phyloP scores from a whole-genome alignment of 1,140 invertebrate genomes.

The Conus betulinus region DNA sequence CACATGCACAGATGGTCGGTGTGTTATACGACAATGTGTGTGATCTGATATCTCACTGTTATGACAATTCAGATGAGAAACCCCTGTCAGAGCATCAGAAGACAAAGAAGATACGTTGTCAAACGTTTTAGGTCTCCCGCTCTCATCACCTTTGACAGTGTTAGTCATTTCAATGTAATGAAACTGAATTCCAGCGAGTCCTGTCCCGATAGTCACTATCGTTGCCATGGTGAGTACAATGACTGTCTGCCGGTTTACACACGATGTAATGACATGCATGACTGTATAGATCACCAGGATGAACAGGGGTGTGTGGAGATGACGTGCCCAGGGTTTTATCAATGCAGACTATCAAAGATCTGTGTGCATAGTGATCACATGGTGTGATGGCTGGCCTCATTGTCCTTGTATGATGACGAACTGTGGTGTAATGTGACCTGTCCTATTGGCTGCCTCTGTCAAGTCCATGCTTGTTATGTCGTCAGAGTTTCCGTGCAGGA shows the following conservation, averaged over 20 bases:
- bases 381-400: constrained; percentile 20
- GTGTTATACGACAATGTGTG: neutral
- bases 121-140: no score
- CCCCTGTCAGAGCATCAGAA: neutral
- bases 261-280: constrained; percentile 26
- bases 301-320: neutral
- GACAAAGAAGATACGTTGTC: no score
- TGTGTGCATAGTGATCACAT: constrained; percentile 32
- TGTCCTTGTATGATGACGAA: constrained; percentile 42
- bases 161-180: no score
- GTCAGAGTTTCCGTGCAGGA: neutral
- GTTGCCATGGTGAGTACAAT: neutral
- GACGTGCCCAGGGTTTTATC: constrained; percentile 38
- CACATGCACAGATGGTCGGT: neutral
- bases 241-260: neutral
- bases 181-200: no score
- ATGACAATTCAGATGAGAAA: neutral
- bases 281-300: neutral
- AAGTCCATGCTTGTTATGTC: neutral
- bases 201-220: no score
- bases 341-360: constrained; percentile 16
- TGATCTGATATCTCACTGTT: neutral
- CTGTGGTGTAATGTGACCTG: constrained; percentile 18
- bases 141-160: no score
- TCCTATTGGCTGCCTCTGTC: constrained; percentile 49